These are phyloP conservation scores for Coreius guichenoti DNA, from an alignment of 2,797 vertebrate species.

Conservation along the genomic window DNA sequence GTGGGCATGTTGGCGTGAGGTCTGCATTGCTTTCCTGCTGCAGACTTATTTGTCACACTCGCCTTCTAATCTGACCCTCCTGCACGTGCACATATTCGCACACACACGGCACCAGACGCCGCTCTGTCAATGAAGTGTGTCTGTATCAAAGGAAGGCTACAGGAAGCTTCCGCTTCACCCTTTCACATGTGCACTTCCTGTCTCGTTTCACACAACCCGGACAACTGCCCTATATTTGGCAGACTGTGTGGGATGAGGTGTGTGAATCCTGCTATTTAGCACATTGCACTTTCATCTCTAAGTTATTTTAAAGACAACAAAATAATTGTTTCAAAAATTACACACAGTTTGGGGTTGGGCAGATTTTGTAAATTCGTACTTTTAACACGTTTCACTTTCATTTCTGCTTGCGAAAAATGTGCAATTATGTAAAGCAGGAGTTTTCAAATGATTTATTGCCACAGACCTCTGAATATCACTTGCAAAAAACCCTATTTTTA, in stretches of 20 bases:
- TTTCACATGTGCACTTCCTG: slow-evolving; percentile 54
- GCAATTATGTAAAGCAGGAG: not conserved
- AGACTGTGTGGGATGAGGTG: slow-evolving; percentile 28
- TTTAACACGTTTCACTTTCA: not conserved
- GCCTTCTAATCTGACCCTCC: slow-evolving; percentile 53
- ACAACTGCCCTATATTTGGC: slow-evolving; percentile 38
- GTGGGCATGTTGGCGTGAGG: slow-evolving; percentile 34
- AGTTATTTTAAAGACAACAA: not conserved
- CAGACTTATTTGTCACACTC: slow-evolving; percentile 54
- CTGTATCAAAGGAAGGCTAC: slow-evolving; percentile 70
- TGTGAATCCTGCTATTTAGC: not conserved
- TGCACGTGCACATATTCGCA: slow-evolving; percentile 25
- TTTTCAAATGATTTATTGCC: not conserved
- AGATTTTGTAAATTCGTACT: not conserved
- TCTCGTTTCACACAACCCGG: slow-evolving; percentile 28
- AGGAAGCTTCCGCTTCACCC: slow-evolving; percentile 66
- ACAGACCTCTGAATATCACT: not conserved
- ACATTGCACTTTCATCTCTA: not conserved
- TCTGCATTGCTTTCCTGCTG: slow-evolving; percentile 49
- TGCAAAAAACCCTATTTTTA: not conserved
- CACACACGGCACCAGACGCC: slow-evolving; percentile 30
- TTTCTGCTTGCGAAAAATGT: not conserved
- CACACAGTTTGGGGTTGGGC: not conserved
- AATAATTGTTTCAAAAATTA: not conserved
- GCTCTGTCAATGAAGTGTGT: slow-evolving; percentile 71